A percentile compares a stretch with the other conserved stretches of the same genome.
Conservation (phyloP, 2,113 vertebrate species). For the Salminus brasiliensis region DNA sequence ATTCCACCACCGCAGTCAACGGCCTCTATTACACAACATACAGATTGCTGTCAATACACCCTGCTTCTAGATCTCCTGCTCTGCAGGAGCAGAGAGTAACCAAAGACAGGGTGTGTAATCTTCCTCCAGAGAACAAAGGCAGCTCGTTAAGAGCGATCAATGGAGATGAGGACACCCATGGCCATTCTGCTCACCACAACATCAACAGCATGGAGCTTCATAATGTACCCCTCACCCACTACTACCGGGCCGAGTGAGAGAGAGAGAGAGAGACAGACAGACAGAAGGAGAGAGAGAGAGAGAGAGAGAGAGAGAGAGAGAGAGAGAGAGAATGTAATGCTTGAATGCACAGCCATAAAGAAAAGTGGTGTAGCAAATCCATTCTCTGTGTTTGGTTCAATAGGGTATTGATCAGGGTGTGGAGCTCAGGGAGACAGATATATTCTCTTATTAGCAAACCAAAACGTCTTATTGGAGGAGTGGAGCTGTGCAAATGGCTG, state of each 20-base stretch:
- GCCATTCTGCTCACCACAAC: conserved; percentile 13
- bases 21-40: neutral
- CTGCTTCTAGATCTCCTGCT: neutral
- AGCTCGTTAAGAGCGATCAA: conserved; percentile 34
- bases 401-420: conserved; percentile 76
- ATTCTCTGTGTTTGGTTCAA: conserved; percentile 71
- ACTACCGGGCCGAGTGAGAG: conserved; percentile 1
- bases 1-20: too few relatives aligned
- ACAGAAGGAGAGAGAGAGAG: neutral
- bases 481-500: conserved; percentile 42
- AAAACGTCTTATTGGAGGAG: conserved; percentile 66
- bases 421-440: conserved; percentile 62
- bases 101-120: conserved; percentile 3
- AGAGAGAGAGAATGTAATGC: conserved; percentile 9
- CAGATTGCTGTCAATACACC: neutral
- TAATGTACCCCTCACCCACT: conserved; percentile 11
- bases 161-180: conserved; percentile 23
- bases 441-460: conserved; percentile 77
- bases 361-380: conserved; percentile 62
- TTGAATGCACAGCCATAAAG: conserved; percentile 55
- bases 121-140: conserved; percentile 14
- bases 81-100: conserved; percentile 1
- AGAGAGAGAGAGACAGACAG: neutral
- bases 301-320: neutral
- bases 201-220: conserved; percentile 26